These are phyloP conservation scores for Cyanistes caeruleus DNA, from an alignment of 2,113 vertebrate species.

Conservation along the genomic window DNA sequence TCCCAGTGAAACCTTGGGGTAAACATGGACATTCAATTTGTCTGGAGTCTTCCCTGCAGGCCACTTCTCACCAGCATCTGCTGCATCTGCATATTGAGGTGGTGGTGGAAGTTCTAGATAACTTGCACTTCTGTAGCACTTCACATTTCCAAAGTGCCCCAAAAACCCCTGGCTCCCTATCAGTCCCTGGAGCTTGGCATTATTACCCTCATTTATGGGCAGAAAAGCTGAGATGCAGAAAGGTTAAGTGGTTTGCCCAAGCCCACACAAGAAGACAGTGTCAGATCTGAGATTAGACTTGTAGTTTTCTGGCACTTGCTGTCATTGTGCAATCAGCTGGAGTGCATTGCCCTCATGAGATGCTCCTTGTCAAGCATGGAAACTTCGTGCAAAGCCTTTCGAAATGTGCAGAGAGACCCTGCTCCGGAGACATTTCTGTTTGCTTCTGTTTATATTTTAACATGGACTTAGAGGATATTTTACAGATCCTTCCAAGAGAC, in stretches of 20 bases:
- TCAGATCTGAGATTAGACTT: constrained; percentile 21
- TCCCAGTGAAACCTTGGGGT: background rate
- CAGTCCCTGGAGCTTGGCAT: background rate
- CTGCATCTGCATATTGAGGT: background rate
- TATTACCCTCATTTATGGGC: constrained; percentile 37
- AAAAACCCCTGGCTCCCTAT: constrained; percentile 3
- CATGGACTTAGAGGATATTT: background rate
- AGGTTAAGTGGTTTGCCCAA: constrained; percentile 56
- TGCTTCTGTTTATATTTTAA: background rate
- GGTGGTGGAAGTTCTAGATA: constrained; percentile 8
- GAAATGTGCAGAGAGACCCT: background rate
- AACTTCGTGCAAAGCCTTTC: background rate
- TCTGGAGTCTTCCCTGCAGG: background rate
- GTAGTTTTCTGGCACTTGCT: constrained; percentile 27
- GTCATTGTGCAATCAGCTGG: background rate
- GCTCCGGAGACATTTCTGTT: background rate
- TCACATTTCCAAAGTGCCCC: background rate
- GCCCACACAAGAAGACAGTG: constrained; percentile 32
- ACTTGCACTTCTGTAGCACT: constrained; percentile 9
- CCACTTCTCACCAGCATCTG: background rate
- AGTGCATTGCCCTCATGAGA: background rate
- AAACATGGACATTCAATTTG: background rate
- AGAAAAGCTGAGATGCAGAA: background rate
- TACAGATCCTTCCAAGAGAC: background rate
- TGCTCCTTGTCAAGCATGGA: background rate